Base-by-base conservation (phyloP, 2,888 invertebrate genomes). In the Abscondita cerata region DNA sequence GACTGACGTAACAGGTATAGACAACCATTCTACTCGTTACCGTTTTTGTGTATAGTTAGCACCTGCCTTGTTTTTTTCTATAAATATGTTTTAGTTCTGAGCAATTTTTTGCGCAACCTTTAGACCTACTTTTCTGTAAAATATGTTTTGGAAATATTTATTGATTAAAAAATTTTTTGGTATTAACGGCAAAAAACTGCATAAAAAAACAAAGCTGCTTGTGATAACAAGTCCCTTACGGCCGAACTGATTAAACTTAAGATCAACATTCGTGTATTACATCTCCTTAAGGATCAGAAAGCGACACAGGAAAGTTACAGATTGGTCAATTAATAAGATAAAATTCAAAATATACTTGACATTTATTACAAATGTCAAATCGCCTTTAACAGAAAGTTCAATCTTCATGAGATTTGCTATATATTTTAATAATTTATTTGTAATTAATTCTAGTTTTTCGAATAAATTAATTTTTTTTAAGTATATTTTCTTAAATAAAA, bases 181-280 rank as follows among this genome's bases (percentile, higher is more conserved):
- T 58, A 65, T 78, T 78, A 59, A 74, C 81, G 82, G n/a, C n/a
- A n/a, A 81, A 70, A 81, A 80, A 72, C 69, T 80, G 52, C 74
- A 76, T 65, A 75, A 80, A 70, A 81, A 79, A 72, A 72, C 73
- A 62, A 70, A 73, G 60, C 72, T 81, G 54, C 73, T 77, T 69
- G 80, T 57, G 75, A 75, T 69, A 80, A 79, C 68, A 74, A 75
- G 65, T 71, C 72, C 52, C 71, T 81, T 55, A 71, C 74, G 31
- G 78, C 77, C 25, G 80, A 81, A 72, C 68, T 81, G 64, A 79
- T 76, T 3, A 76, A 77, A 62, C 72, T 82, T 80, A 81, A 72
- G 77, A 80, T 63, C 75, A 76, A 18, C 81, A 81, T 69, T 80
- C 80, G n/a, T 76, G 81, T 69, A 69, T 82, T 59, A 77, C 78